Base-by-base conservation (phyloP, 2,888 invertebrate genomes). In the Standfussiana lucernea region DNA sequence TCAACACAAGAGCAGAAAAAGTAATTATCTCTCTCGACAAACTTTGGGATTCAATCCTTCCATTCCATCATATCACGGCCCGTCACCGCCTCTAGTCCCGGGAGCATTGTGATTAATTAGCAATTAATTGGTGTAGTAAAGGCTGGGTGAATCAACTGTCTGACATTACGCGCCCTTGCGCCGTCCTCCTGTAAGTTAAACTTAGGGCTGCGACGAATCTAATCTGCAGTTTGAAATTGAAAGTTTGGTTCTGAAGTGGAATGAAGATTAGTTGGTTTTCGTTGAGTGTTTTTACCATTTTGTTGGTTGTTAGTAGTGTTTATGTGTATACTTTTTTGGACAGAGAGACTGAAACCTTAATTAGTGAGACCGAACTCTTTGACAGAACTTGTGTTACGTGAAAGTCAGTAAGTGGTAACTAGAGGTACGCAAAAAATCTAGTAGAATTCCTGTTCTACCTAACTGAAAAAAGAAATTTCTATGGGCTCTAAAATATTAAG, bases 161-260 rank as follows among this genome's bases (percentile, higher is more conserved):
- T 95, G 95, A 95, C 95, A 94, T 95, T 95, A 90, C 71, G 77
- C 90, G 95, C 91, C 95, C 95, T 95, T 95, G 94, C 86, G 77
- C 74, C 90, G 91, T 82, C 87, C 87, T 88, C 79, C 62, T 79
- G 79, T 84, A 86, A 81, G 80, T 85, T 84, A 84, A 86, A 89
- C 82, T 73, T 45, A 89, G 90, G 85, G 88, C 84, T 88, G 86
- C 53, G 13, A 13, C 64, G 13, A 65, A 75, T 71, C 50, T 77
- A 45, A 73, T 72, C n/a, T 62, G 53, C 37, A 37, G 70, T n/a
- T 32, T 42, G 21, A 74, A 56, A 80, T 74, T 68, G 2, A 2
- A 53, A 11, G 10, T 64, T 50, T 2, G 2, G 47, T 37, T 69
- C 32, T 68, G 28, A 35, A 28, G 15, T 47, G 21, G 40, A 28